Base-by-base conservation (phyloP, 1,140 invertebrate species). In the Lysiphlebus fabarum region DNA sequence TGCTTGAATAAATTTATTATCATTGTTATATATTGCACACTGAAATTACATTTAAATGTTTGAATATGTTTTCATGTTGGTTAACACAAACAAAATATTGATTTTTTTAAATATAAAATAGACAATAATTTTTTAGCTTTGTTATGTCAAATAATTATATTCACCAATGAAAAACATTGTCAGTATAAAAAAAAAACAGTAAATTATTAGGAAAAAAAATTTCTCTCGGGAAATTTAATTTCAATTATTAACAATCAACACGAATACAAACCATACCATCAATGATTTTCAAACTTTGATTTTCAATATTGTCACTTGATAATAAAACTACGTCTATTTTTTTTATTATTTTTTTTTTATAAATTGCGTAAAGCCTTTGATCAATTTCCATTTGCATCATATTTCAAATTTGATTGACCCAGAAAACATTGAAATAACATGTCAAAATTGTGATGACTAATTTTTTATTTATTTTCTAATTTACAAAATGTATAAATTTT, bases 131-230 rank as follows among this genome's bases (percentile, higher is more conserved):
- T 60, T 60, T 60, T 55, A 44, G 37, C 58, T 42, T 53, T 36
- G 50, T 43, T 53, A 47, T 47, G 53, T 59, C 47, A 47, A 59
- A 62, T 62, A 62, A 62, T 62, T 59, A 62, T 62, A 59, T 62
- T 59, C n/a, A n/a, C 61, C 62, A 65, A 58, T 58, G 48, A 48
- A 40, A 45, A 47, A 58, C 57, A 51, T 45, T 37, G 12, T 40
- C 12, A 36, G 33, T 10, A 17, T 42, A 45, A 43, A 11, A 4
- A 38, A 45, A 42, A 37, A 42, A 37, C 36, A 12, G 56, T 40
- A 26, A 33, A 12, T 8, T 41, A 50, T 38, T 34, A 14, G n/a
- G 17, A 11, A 33, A 17, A 41, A 47, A 17, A 34, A 49, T 49
- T n/a, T 49, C n/a, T 51, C 61, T 56, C 54, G 61, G 61, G 61